These are phyloP conservation scores for Diplazon laetatorius DNA, from an alignment of 2,888 invertebrate genomes.

Conservation along the genomic window DNA sequence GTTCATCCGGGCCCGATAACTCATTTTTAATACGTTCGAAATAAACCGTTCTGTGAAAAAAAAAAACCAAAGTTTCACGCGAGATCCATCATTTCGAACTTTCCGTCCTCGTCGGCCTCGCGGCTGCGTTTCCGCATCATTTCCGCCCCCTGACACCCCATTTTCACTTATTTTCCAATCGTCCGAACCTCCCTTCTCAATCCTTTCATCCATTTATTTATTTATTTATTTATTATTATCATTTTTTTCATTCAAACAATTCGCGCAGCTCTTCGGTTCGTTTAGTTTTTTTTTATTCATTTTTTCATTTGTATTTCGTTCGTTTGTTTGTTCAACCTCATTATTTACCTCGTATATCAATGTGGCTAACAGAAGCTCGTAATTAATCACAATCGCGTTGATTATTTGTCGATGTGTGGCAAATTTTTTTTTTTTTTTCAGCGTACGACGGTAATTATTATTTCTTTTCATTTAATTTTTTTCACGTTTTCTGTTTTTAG, in stretches of 20 bases:
- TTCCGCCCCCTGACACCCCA: slow-evolving; percentile 11
- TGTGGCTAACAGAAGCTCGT: slow-evolving; percentile 46
- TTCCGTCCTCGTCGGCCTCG: slow-evolving; percentile 1
- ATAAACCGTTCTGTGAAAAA: no score
- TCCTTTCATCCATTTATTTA: slow-evolving; percentile 4
- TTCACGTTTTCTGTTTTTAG: no score
- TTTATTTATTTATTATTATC: neutral
- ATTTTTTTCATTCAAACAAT: neutral
- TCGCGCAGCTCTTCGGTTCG: neutral
- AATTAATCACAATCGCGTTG: slow-evolving; percentile 51
- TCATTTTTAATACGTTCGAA: no score
- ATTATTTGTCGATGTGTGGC: slow-evolving; percentile 39
- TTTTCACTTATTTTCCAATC: neutral
- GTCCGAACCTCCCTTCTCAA: neutral
- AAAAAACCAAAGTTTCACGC: no score
- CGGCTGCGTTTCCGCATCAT: neutral
- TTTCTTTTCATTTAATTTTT: no score
- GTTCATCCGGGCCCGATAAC: no score
- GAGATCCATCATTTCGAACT: slow-evolving; percentile 3
- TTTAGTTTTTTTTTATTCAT: neutral
- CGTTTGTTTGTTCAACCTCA: neutral
- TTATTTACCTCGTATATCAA: neutral
- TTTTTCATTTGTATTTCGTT: neutral
- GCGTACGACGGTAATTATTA: neutral
- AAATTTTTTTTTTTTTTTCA: no score